Percentiles rank a stretch among this genome's conserved stretches.
phyloP scores from a whole-genome alignment of 2,888 invertebrate genomes.

The Drosophila neotestacea region DNA sequence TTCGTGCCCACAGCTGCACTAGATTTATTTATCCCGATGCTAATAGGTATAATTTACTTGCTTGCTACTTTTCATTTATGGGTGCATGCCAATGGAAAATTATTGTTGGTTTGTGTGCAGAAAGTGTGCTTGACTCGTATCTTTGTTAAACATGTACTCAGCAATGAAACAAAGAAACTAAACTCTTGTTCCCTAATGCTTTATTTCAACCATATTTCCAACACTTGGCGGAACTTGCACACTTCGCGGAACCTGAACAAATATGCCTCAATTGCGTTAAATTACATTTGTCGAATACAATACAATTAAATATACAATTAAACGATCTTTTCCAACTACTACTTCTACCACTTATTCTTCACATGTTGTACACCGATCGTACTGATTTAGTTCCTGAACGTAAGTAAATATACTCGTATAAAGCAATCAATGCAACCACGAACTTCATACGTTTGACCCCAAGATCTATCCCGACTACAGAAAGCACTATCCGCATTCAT shows the following conservation, averaged over 20 bases:
- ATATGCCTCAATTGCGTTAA: neutral
- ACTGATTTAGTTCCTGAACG: slow-evolving; percentile 78
- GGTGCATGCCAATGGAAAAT: slow-evolving; percentile 29
- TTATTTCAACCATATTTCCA: slow-evolving; percentile 63
- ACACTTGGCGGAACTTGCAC: slow-evolving; percentile 69
- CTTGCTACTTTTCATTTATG: neutral
- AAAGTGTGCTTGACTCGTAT: slow-evolving; percentile 40
- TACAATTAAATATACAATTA: neutral
- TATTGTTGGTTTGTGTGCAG: neutral
- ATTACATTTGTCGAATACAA: slow-evolving; percentile 17
- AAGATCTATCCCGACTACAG: slow-evolving; percentile 23
- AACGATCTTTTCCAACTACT: slow-evolving; percentile 23
- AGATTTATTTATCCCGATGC: too few species aligned
- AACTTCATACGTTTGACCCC: slow-evolving; percentile 22
- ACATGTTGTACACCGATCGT: slow-evolving; percentile 42
- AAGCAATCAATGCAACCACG: slow-evolving; percentile 43
- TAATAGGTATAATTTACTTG: neutral
- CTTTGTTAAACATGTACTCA: slow-evolving; percentile 11
- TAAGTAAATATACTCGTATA: slow-evolving; percentile 64
- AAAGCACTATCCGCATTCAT: slow-evolving; percentile 36
- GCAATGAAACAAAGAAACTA: slow-evolving; percentile 41
- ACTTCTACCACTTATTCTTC: slow-evolving; percentile 28
- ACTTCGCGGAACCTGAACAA: slow-evolving; percentile 61
- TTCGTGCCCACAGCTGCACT: too few species aligned
- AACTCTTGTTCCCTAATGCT: slow-evolving; percentile 64